Conservation (phyloP, 2,797 vertebrate species). For the Phylloscopus collybita region DNA sequence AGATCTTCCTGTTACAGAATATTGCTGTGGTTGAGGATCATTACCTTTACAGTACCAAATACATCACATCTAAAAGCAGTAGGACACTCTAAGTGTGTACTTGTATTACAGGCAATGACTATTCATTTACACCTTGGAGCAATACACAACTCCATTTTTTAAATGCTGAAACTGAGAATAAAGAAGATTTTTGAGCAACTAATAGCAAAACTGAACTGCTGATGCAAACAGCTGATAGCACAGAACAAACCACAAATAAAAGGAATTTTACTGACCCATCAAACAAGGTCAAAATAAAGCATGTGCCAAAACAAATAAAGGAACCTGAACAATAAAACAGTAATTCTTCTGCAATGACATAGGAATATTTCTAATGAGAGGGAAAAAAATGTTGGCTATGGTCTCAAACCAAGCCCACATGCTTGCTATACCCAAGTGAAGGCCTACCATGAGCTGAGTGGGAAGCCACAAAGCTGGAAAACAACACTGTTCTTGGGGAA, state of each 20-base stretch:
- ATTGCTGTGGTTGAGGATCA: conserved; percentile 87
- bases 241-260: background rate
- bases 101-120: conserved; percentile 79
- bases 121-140: conserved; percentile 78
- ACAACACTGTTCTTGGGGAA: background rate
- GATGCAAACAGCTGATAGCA: conserved; percentile 27
- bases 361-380: background rate
- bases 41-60: conserved; percentile 89
- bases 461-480: background rate
- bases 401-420: background rate
- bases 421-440: background rate
- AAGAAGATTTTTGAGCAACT: conserved; percentile 51
- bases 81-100: conserved; percentile 72
- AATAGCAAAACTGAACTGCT: conserved; percentile 40
- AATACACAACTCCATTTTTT: conserved; percentile 59
- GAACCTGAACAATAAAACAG: background rate
- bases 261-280: conserved; percentile 29
- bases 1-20: conserved; percentile 90
- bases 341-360: background rate
- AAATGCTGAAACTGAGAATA: conserved; percentile 51
- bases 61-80: conserved; percentile 86
- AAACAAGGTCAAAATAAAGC: background rate
- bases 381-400: rapidly evolving
- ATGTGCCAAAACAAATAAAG: background rate
- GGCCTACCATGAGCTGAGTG: background rate